Conservation (phyloP, 1,140 invertebrate genomes). For the Notospermus geniculatus region DNA sequence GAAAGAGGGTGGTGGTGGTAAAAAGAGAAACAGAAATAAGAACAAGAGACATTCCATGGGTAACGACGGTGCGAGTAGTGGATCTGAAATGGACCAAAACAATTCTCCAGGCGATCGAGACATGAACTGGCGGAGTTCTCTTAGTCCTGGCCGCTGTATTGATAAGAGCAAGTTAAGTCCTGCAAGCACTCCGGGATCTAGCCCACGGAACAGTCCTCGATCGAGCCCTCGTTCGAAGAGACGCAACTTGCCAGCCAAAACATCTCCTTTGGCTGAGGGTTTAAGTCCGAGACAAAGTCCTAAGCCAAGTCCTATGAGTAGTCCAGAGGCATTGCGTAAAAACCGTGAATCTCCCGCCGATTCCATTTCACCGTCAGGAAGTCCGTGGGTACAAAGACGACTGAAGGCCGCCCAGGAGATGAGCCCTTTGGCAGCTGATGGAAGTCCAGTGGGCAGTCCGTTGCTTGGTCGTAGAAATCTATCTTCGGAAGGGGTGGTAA, state of each 20-base stretch:
- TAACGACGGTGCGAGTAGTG: slow-evolving; percentile 33
- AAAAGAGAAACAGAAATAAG: slow-evolving; percentile 41
- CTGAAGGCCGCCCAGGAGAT: slow-evolving; percentile 48
- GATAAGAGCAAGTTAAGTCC: slow-evolving; percentile 30
- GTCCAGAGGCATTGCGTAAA: slow-evolving; percentile 39
- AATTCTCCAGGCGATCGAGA: slow-evolving; percentile 9
- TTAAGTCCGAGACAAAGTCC: slow-evolving; percentile 32
- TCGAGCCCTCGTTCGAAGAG: slow-evolving; percentile 15
- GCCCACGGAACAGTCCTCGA: slow-evolving; percentile 45
- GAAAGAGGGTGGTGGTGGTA: slow-evolving; percentile 29
- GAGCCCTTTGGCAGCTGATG: slow-evolving; percentile 25
- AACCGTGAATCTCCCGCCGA: background rate
- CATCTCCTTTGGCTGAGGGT: slow-evolving; percentile 39
- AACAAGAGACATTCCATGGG: slow-evolving; percentile 29
- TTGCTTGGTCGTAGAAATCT: slow-evolving; percentile 29
- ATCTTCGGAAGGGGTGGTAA: slow-evolving; percentile 66
- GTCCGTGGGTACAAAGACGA: slow-evolving; percentile 60
- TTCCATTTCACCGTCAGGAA: slow-evolving; percentile 29
- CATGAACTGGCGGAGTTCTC: slow-evolving; percentile 5
- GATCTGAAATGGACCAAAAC: slow-evolving; percentile 42
- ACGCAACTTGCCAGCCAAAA: slow-evolving; percentile 26
- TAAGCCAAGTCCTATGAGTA: slow-evolving; percentile 41
- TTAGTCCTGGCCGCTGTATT: slow-evolving; percentile 39
- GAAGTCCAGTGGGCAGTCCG: slow-evolving; percentile 35
- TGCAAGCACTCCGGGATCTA: slow-evolving; percentile 30